Base-by-base conservation (phyloP, 2,888 invertebrate genomes). In the Busseola fusca region DNA sequence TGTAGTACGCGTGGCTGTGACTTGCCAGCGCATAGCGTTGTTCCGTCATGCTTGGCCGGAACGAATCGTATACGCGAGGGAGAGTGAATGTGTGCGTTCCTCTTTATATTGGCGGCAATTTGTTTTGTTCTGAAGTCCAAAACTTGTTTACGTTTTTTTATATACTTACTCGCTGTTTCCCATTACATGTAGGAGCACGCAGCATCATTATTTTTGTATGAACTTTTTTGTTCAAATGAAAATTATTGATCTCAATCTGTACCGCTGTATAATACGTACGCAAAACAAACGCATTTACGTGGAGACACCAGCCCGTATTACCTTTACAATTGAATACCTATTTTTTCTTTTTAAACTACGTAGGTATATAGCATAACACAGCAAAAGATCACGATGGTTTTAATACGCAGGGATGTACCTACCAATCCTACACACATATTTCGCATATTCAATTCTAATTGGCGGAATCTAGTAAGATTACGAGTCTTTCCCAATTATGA, bases 1-100 rank as follows among this genome's bases (percentile, higher is more conserved):
- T 83, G 88, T 81, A 84, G 87, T 84, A 88, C 92, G 92, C 94
- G 93, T 93, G 94, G 91, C 92, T 85, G 86, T 87, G 92, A 92
- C 91, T 93, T 93, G 93, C 92, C 91, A 88, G 88, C 91, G 91
- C 88, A 87, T 90, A 90, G 88, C 88, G 88, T 87, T 85, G 89
- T 93, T 95, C 95, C 92, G 95, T 88, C 89, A 94, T 90, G 93
- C 94, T 91, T 86, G 89, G 90, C 92, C 92, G 94, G 92, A 95
- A 95, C 95, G 88, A 95, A 95, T 95, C 92, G 89, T 91, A 90
- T 91, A 89, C 88, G 88, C 89, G 87, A 87, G 91, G 91, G 93
- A 91, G 89, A 83, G 79, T 82, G 80, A 74, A 66, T 69, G 74
- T 88, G 76, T 75, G 80, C 50, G 63, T 45, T 45, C 50, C 57